Conservation (phyloP, 2,113 vertebrate genomes). For the Sula dactylatra region DNA sequence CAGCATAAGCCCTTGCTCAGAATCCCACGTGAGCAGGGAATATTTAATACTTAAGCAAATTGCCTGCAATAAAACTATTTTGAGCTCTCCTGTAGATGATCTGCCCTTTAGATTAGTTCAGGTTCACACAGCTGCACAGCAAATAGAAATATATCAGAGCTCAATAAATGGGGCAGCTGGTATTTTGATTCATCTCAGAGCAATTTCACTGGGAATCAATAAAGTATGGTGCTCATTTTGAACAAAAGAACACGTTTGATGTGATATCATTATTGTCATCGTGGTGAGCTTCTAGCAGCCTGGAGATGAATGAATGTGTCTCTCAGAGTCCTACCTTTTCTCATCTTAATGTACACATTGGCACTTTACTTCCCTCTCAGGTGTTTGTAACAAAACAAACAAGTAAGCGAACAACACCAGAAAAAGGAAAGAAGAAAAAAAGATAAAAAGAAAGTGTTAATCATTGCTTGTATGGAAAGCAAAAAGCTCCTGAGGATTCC, state of each 20-base stretch:
- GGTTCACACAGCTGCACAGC: constrained; percentile 37
- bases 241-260: constrained; percentile 15
- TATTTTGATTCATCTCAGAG: constrained; percentile 41
- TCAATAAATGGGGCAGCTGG: constrained; percentile 20
- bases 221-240: constrained; percentile 40
- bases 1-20: neutral
- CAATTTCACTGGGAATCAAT: constrained; percentile 37
- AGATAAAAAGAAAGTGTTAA: neutral
- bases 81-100: constrained; percentile 32
- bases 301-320: constrained; percentile 16
- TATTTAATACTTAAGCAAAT: constrained; percentile 46
- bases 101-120: constrained; percentile 46
- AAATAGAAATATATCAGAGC: constrained; percentile 43
- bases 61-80: constrained; percentile 43
- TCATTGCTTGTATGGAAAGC: neutral
- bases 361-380: neutral
- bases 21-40: neutral
- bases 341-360: neutral
- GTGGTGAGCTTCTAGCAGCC: neutral
- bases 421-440: neutral
- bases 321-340: constrained; percentile 2
- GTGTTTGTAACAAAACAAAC: neutral
- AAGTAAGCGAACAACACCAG: neutral
- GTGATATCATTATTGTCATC: neutral
- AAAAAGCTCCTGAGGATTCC: neutral